These are phyloP conservation scores for Sisyra terminalis DNA, from an alignment of 2,888 invertebrate genomes.

Conservation along the genomic window DNA sequence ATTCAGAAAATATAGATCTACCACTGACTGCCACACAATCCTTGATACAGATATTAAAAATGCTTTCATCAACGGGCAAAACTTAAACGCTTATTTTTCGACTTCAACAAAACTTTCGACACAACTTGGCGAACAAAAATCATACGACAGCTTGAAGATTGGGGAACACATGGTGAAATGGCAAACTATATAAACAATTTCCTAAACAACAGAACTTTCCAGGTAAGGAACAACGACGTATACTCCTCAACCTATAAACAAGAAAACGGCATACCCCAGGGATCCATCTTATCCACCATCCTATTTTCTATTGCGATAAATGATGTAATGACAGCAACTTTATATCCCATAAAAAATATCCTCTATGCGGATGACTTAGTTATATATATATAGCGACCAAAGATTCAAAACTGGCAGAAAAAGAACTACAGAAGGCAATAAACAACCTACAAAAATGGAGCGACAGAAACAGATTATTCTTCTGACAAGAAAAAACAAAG, in stretches of 20 bases:
- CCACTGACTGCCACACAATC: neutral
- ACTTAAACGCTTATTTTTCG: neutral
- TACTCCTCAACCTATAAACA: neutral
- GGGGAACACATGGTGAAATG: neutral
- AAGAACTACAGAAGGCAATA: too few species aligned
- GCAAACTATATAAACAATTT: neutral
- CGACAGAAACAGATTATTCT: too few species aligned
- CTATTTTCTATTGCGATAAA: slow-evolving; percentile 11
- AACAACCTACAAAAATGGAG: too few species aligned
- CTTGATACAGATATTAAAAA: slow-evolving; percentile 3
- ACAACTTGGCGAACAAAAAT: too few species aligned
- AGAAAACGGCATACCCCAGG: slow-evolving; percentile 13
- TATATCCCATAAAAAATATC: too few species aligned
- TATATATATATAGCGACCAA: too few species aligned
- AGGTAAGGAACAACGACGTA: slow-evolving; percentile 6
- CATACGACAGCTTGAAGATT: too few species aligned
- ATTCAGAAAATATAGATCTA: neutral
- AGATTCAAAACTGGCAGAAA: too few species aligned
- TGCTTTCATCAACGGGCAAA: neutral
- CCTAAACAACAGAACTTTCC: slow-evolving; percentile 7
- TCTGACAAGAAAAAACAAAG: too few species aligned
- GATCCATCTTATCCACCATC: slow-evolving; percentile 12
- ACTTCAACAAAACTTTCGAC: neutral
- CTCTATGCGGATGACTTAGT: too few species aligned
- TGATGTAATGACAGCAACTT: too few species aligned